Percentiles rank a stretch among this genome's conserved stretches.
phyloP scores from a whole-genome alignment of 2,888 invertebrate species.

The Xestoiulus laeticollis region DNA sequence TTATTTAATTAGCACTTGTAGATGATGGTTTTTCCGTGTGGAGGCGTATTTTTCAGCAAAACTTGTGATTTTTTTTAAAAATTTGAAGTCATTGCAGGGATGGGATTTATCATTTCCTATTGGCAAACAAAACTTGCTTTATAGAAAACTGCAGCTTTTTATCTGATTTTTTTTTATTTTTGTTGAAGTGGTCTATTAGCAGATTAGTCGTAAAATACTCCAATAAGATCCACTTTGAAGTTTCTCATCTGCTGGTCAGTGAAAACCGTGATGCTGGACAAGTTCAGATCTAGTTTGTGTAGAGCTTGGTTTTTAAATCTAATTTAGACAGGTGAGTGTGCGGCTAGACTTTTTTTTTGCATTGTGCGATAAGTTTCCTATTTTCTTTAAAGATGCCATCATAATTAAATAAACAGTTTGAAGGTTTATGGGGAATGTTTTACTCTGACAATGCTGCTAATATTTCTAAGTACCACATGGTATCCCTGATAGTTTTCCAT shows the following conservation, averaged over 20 bases:
- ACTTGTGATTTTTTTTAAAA: no score
- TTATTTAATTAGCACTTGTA: no score
- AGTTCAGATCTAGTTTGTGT: slow-evolving; percentile 2
- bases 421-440: not conserved
- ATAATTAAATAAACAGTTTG: not conserved
- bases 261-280: not conserved
- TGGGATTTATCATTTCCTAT: no score
- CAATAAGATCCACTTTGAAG: not conserved
- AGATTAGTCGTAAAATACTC: not conserved
- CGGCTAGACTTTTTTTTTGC: not conserved
- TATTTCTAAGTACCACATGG: no score
- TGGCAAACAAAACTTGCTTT: not conserved
- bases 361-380: not conserved
- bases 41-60: no score
- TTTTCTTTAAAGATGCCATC: not conserved
- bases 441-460: not conserved
- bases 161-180: not conserved
- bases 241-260: slow-evolving; percentile 26
- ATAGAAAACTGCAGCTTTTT: not conserved
- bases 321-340: not conserved
- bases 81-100: no score
- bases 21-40: no score
- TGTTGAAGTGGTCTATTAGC: not conserved
- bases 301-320: not conserved
- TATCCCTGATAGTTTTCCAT: no score